Percentiles rank a stretch among this genome's conserved stretches.
Conservation (phyloP, 2,113 vertebrate species). For the Verasper variegatus region DNA sequence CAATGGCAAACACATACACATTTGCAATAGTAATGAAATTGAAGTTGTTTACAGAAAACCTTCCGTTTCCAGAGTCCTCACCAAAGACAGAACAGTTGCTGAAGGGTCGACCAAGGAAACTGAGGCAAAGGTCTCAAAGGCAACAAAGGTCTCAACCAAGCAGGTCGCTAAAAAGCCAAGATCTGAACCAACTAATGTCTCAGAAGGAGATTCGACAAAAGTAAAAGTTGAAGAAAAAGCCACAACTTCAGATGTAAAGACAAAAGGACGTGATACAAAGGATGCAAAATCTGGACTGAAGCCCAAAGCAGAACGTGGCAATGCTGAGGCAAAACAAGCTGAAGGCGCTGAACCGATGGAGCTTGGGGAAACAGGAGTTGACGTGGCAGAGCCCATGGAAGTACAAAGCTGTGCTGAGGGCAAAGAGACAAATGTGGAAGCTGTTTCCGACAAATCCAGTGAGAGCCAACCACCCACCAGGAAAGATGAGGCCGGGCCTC, state of each 20-base stretch:
- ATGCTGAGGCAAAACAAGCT: not conserved
- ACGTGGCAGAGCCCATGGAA: not conserved
- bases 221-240: not conserved
- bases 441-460: not conserved
- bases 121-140: conserved; percentile 18
- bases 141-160: not conserved
- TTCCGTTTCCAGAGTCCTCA: too few relatives aligned
- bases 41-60: too few relatives aligned
- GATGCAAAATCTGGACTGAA: not conserved
- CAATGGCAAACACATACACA: too few relatives aligned
- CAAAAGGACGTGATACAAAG: not conserved
- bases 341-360: not conserved
- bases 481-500: not conserved
- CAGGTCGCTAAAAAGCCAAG: not conserved
- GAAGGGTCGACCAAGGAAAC: not conserved
- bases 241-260: not conserved
- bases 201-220: not conserved
- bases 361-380: not conserved
- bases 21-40: too few relatives aligned
- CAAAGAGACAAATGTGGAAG: not conserved
- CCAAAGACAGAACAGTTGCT: not conserved
- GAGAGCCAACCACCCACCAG: not conserved
- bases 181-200: not conserved
- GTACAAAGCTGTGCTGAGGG: not conserved
- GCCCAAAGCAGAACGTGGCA: not conserved